These are phyloP conservation scores for western clawed frog (Xenopus tropicalis) DNA, from an alignment of 2,113 vertebrate genomes.

Conservation along the genomic window UCB_Xtro_10.0 CM004445.2:99195501-99196000, in stretches of 20 bases:
- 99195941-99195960: neutral
- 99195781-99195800: neutral
- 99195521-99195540: neutral
- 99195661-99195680: slow-evolving; percentile 84
- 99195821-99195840: no score
- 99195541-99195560: slow-evolving; percentile 49
- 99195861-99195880: no score
- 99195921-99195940: slow-evolving; percentile 58
- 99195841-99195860: no score
- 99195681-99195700: slow-evolving; percentile 87
- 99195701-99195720: slow-evolving; percentile 45
- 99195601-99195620: slow-evolving; percentile 92
- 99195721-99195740: slow-evolving; percentile 12
- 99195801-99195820: neutral
- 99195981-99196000: no score
- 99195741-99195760: neutral
- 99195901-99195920: slow-evolving; percentile 57
- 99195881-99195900: neutral
- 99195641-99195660: slow-evolving; percentile 88
- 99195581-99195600: slow-evolving; percentile 73
- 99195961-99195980: no score
- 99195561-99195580: slow-evolving; percentile 60
- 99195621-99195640: slow-evolving; percentile 98
- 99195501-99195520: neutral
- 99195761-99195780: neutral